A percentile compares a stretch with the other conserved stretches of the same genome.
Conservation (phyloP, 2,113 vertebrate genomes). For the Ageneiosus marmoratus region DNA sequence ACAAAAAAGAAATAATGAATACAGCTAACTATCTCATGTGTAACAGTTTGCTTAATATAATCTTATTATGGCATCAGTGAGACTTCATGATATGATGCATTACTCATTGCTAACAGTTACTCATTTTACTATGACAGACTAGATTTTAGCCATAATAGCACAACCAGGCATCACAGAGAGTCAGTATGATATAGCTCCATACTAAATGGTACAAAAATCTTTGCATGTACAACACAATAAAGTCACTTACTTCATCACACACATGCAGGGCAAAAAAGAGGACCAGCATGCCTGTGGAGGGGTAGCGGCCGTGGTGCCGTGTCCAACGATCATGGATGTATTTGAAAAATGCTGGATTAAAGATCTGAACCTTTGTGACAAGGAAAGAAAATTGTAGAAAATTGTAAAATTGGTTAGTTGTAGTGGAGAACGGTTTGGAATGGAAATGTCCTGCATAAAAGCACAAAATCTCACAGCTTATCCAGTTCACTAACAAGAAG, state of each 20-base stretch:
- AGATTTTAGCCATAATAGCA: not conserved
- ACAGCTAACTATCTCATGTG: not conserved
- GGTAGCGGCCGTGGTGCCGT: constrained; percentile 91
- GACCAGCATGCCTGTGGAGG: constrained; percentile 97
- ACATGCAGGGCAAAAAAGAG: constrained; percentile 96
- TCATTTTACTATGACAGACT: not conserved
- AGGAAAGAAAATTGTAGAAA: not conserved
- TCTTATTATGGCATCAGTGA: not conserved
- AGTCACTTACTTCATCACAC: constrained; percentile 86
- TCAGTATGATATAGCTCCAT: not conserved
- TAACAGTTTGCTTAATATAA: not conserved
- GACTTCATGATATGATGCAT: not conserved
- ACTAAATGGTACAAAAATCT: not conserved
- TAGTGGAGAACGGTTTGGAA: not conserved
- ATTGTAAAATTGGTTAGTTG: not conserved
- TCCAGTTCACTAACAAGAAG: not conserved
- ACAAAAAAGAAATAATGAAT: not conserved
- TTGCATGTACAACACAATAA: no score
- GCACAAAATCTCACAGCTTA: not conserved
- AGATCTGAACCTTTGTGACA: constrained; percentile 87
- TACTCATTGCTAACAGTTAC: not conserved
- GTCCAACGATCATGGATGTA: constrained; percentile 98
- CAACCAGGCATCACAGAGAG: not conserved
- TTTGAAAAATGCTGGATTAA: constrained; percentile 98
- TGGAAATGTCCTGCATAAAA: no score